Evolutionary conservation across 2,888 invertebrate species (phyloP).

Genomic region (Callosobruchus maculatus): DNA sequence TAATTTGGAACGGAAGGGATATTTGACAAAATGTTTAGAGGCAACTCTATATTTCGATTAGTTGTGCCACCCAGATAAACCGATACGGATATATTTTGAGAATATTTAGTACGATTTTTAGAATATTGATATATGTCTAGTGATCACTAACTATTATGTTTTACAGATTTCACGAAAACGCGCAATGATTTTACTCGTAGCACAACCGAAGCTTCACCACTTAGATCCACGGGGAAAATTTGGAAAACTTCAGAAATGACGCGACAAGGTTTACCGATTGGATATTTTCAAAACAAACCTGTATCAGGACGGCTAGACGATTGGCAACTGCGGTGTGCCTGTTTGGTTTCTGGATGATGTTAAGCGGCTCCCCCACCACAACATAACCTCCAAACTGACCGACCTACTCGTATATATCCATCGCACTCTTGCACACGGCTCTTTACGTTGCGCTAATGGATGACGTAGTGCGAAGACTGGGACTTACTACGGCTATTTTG

Average conservation of each 20-base stretch:
- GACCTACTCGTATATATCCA: not conserved
- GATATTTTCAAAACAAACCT: not conserved
- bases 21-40: too few relatives aligned
- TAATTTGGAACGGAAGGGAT: too few relatives aligned
- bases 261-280: not conserved
- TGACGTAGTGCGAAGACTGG: not conserved
- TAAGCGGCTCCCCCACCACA: not conserved
- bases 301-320: not conserved
- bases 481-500: conserved; percentile 27
- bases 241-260: not conserved
- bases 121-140: too few relatives aligned
- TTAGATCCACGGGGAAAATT: not conserved
- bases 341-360: not conserved
- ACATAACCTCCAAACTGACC: not conserved
- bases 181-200: not conserved
- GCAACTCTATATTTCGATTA: too few relatives aligned
- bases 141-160: not conserved
- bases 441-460: not conserved
- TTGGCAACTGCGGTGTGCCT: not conserved
- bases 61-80: too few relatives aligned
- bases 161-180: not conserved
- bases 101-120: too few relatives aligned
- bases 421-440: not conserved
- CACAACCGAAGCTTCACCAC: not conserved
- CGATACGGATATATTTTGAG: too few relatives aligned